Evolutionary conservation across 2,888 invertebrate genomes (phyloP).

Genomic region (Lycophotia porphyrea): DNA sequence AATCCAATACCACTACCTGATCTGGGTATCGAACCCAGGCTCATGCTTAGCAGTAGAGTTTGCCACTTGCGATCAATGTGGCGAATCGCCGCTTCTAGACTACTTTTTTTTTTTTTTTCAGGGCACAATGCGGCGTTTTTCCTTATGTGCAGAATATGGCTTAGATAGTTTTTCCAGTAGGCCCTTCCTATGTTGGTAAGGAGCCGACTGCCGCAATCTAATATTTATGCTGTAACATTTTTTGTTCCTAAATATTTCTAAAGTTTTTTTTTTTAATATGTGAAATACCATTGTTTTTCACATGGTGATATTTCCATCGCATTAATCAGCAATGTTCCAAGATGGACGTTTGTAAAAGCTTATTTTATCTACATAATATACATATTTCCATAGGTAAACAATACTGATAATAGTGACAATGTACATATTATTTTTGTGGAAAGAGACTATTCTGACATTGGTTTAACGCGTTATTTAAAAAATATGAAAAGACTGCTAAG

Average conservation of each 20-base stretch:
- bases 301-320: conserved; percentile 4
- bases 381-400: background rate
- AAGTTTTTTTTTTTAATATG: background rate
- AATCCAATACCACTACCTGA: background rate
- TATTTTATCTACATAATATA: background rate
- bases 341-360: background rate
- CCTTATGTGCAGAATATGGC: background rate
- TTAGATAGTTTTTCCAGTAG: background rate
- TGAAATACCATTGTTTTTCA: conserved; percentile 2
- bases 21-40: background rate
- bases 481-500: background rate
- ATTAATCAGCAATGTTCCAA: background rate
- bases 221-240: background rate
- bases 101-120: background rate
- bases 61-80: background rate
- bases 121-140: background rate
- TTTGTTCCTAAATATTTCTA: background rate
- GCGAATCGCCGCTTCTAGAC: too few species aligned
- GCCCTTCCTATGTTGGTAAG: background rate
- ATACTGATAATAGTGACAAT: conserved; percentile 8
- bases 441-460: background rate
- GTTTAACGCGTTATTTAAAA: background rate
- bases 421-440: background rate
- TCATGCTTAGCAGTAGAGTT: background rate
- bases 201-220: background rate